Evolutionary conservation across 2,113 vertebrate genomes (phyloP).

Genomic region (Hyla sarda): DNA sequence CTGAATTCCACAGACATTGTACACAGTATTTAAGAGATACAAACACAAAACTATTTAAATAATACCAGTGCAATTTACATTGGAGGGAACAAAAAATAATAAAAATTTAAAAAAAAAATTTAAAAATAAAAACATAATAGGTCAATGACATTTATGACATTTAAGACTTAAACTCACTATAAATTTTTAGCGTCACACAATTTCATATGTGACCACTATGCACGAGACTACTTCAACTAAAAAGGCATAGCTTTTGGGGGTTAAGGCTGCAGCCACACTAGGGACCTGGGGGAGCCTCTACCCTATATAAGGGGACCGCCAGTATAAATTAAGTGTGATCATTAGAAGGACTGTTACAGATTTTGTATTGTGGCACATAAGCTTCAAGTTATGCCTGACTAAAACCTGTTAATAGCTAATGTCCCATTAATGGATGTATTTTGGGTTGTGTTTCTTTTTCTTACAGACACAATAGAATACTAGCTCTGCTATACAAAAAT

Average conservation of each 20-base stretch:
- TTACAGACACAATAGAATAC: not conserved
- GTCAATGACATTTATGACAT: not conserved
- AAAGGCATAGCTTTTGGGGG: not conserved
- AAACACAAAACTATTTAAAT: slow-evolving; percentile 28
- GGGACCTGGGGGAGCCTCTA: not conserved
- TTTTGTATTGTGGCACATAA: not conserved
- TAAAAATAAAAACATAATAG: not conserved
- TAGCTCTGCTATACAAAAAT: not conserved
- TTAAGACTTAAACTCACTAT: too few species aligned
- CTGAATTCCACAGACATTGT: not conserved
- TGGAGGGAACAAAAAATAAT: not conserved
- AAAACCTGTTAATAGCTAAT: not conserved
- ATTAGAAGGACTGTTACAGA: not conserved
- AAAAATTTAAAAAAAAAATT: too few species aligned
- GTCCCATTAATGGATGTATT: not conserved
- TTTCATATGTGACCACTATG: not conserved
- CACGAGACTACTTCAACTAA: not conserved
- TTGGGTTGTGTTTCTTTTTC: not conserved
- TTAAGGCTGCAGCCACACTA: not conserved
- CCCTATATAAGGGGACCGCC: not conserved
- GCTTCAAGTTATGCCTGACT: not conserved
- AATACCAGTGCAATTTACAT: slow-evolving; percentile 45
- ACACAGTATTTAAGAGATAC: not conserved
- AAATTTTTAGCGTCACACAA: not conserved
- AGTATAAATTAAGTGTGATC: not conserved